Conservation (phyloP, 2,797 vertebrate species). For the Trachops cirrhosus region DNA sequence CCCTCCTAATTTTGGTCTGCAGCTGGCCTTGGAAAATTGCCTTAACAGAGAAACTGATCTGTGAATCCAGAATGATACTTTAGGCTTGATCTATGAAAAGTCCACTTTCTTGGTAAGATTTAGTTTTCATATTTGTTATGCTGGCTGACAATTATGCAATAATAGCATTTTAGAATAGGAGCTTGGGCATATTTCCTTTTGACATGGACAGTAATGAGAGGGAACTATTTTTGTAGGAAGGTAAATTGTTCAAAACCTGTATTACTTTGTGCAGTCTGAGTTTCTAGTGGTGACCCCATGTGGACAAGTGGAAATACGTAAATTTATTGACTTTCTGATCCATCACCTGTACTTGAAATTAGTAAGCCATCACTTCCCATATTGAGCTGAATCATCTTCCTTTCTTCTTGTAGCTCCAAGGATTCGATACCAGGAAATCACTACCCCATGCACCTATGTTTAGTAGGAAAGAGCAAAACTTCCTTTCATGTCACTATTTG, state of each 20-base stretch:
- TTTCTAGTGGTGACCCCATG: background rate
- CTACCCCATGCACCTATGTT: background rate
- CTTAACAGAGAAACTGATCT: background rate
- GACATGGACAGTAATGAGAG: background rate
- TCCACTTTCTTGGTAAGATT: background rate
- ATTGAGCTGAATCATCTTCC: background rate
- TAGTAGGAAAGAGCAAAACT: background rate
- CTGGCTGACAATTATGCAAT: background rate
- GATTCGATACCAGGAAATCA: background rate
- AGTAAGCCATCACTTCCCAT: background rate
- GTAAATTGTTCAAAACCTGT: background rate
- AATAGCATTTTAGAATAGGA: background rate
- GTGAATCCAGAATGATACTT: background rate
- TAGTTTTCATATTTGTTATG: background rate
- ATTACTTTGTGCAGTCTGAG: background rate
- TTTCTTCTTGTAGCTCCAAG: background rate
- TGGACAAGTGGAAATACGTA: background rate
- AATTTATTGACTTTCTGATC: background rate
- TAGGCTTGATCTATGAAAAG: background rate
- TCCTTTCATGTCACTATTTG: background rate
- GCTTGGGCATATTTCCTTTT: background rate
- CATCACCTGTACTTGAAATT: background rate
- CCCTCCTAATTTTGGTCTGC: background rate
- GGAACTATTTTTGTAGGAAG: background rate
- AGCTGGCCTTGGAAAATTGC: background rate